Evolutionary conservation across 2,888 invertebrate genomes (phyloP).

Genomic region (Dicyrtoma fusca): DNA sequence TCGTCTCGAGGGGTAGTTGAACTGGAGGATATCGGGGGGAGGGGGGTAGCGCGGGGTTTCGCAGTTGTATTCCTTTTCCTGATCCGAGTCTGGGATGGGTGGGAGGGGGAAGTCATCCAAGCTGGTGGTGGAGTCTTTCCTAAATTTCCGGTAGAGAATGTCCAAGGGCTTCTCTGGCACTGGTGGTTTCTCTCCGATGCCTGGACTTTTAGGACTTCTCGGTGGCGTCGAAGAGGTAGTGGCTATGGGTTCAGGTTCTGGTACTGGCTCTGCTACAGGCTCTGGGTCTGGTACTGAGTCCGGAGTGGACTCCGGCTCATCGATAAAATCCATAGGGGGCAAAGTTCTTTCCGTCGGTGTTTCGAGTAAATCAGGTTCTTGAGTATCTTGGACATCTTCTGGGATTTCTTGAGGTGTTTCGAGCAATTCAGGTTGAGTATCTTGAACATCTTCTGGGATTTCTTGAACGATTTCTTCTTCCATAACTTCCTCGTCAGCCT

Average conservation of each 20-base stretch:
- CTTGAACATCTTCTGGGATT: not conserved
- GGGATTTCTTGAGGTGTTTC: not conserved
- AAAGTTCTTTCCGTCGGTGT: slow-evolving; percentile 18
- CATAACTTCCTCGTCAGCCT: slow-evolving; percentile 14
- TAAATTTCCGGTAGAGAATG: slow-evolving; percentile 9
- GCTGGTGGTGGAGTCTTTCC: slow-evolving; percentile 41
- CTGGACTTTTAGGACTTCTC: not conserved
- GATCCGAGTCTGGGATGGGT: slow-evolving; percentile 27
- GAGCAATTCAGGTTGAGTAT: not conserved
- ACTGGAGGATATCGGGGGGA: slow-evolving; percentile 38
- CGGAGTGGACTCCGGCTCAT: not conserved
- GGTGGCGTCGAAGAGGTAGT: slow-evolving; percentile 5
- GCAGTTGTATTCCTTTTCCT: slow-evolving; percentile 45
- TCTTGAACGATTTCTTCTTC: slow-evolving; percentile 12
- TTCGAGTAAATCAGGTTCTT: not conserved
- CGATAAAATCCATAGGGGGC: slow-evolving; percentile 26
- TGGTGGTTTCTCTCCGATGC: slow-evolving; percentile 11
- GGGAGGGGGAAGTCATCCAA: slow-evolving; percentile 45
- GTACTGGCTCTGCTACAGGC: not conserved
- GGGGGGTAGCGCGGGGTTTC: slow-evolving; percentile 50
- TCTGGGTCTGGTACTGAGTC: not conserved
- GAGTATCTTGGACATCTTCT: slow-evolving; percentile 2
- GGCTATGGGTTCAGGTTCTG: not conserved
- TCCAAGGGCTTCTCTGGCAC: slow-evolving; percentile 29
- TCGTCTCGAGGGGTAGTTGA: slow-evolving; percentile 30